Evolutionary conservation across 2,888 invertebrate genomes (phyloP), one percentile per base, ranked within the genome.

Genomic region (Campoplex nolae): DNA sequence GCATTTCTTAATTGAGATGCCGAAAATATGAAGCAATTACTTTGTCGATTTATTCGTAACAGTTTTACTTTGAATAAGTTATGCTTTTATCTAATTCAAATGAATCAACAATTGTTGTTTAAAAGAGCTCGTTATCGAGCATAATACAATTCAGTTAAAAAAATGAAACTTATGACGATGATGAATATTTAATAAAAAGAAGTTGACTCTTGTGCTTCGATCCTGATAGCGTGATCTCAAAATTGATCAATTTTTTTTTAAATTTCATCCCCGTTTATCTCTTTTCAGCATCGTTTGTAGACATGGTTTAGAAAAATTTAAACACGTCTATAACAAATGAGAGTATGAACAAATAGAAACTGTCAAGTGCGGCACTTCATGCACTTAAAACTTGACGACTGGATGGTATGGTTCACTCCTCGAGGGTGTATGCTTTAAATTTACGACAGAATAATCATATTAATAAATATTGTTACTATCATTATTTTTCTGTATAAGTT

Each of bases 1-100:
- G 58, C 23, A 58, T 42, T 54, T 23, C 56, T 56, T 42, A 73
- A 73, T 54, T 70, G 28, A 45, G 45, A 13, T 70, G 42, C 23
- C 45, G 45, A 9, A 42, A 23, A 23, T 42, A 70, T 45, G 11
- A 45, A 45, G 56, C 56, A n/a, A 35, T 16, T 38, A 38, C 16
- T 23, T 42, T 9, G 13, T 58, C 42, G 23, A 42, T 58, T 28
- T 8, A 54, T 23, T 38, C 23, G 42, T 18, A 35, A 45, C 2
- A 74, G 38, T 23, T 23, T 42, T 58, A 58, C 23, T 74, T 42
- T 16, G 2, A 7, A 58, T 28, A 38, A 74, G 3, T 56, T 28
- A 23, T 23, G 16, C 58, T 38, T 3, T n/a, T n/a, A 23, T 58
- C 58, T 58, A 38, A 56, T 58, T 58, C n/a, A 32, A 48, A 16